Percentiles rank a stretch among this genome's conserved stretches.
Evolutionary conservation across 2,113 vertebrate species (phyloP).

Genomic region (Pteropus alecto): DNA sequence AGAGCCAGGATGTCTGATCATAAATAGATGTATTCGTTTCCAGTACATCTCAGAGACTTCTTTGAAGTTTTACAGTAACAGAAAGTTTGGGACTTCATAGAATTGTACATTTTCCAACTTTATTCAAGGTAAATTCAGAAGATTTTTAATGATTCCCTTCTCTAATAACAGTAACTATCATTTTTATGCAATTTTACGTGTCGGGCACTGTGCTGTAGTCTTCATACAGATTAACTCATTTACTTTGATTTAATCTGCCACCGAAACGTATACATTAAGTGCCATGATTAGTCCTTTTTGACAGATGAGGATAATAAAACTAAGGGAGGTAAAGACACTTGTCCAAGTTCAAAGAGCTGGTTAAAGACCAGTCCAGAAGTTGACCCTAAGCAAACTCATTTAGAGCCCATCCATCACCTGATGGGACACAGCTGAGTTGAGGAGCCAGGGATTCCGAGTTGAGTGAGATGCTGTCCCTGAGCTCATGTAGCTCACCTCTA

Average conservation of each 20-base stretch:
- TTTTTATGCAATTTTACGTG: background rate
- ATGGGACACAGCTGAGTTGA: background rate
- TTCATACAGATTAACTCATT: background rate
- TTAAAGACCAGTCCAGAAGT: background rate
- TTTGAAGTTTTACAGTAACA: constrained; percentile 19
- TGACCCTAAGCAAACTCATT: background rate
- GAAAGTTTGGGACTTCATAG: background rate
- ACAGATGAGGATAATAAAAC: background rate
- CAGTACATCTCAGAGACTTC: background rate
- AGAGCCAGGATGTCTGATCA: background rate
- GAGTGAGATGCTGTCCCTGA: background rate
- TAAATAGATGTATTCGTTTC: background rate
- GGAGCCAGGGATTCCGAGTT: background rate
- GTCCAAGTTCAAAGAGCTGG: background rate
- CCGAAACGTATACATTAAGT: background rate
- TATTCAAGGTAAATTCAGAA: constrained; percentile 18
- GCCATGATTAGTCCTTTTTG: background rate
- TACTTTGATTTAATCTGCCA: constrained; percentile 1
- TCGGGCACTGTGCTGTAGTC: background rate
- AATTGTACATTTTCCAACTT: background rate
- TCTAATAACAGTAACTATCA: background rate
- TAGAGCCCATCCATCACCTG: background rate
- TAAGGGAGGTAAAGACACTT: background rate
- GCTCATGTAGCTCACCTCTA: background rate
- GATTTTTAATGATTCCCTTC: background rate